Evolutionary conservation across 92 coral and sea anemone species (phyloP).

Genomic region (Micromussa lordhowensis): DNA sequence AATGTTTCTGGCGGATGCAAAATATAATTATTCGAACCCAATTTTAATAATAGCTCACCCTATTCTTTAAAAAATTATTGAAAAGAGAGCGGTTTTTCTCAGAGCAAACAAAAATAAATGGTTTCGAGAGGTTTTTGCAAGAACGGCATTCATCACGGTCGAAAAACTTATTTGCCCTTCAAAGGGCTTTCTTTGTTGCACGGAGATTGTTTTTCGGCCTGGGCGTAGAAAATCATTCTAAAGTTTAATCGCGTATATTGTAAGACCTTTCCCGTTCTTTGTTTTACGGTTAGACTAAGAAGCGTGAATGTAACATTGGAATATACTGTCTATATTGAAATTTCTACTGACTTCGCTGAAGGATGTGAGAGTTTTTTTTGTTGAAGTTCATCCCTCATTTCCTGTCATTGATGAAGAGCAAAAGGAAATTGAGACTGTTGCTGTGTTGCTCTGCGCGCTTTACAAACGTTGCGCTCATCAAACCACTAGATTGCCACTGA

Average conservation of each 20-base stretch:
- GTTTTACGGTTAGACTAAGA: conserved; percentile 39
- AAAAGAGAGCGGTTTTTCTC: conserved; percentile 73
- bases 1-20: conserved; percentile 81
- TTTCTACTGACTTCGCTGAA: conserved; percentile 23
- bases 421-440: conserved; percentile 16
- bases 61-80: conserved; percentile 85
- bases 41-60: conserved; percentile 72
- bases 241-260: conserved; percentile 49
- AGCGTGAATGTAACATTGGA: conserved; percentile 38
- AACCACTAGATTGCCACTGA: conserved; percentile 20
- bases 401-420: conserved; percentile 28
- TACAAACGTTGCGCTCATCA: conserved; percentile 20
- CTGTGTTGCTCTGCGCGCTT: conserved; percentile 14
- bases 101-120: conserved; percentile 73
- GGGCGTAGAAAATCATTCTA: conserved; percentile 38
- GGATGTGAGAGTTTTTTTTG: conserved; percentile 29
- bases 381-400: conserved; percentile 31
- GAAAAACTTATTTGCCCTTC: conserved; percentile 62
- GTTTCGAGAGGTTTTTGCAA: conserved; percentile 57
- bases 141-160: conserved; percentile 46
- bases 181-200: conserved; percentile 55
- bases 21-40: conserved; percentile 73
- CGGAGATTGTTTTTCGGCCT: conserved; percentile 66
- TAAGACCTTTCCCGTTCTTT: conserved; percentile 29
- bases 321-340: conserved; percentile 18